These are phyloP conservation scores for Leptopilina drosophilae DNA, from an alignment of 2,888 invertebrate genomes.

Conservation along the genomic window DNA sequence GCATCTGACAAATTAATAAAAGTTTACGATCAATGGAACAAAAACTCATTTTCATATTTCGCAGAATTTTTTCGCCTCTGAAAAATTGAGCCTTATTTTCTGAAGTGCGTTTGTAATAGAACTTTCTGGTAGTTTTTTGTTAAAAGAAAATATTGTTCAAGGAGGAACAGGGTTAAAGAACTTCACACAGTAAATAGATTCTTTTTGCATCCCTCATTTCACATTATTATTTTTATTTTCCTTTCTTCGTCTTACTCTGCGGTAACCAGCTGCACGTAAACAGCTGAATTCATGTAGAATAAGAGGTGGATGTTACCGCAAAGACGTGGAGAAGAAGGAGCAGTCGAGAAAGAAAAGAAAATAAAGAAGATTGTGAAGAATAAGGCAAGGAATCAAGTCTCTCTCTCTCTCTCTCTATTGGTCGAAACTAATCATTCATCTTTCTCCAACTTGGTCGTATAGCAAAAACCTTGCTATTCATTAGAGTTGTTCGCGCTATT, in stretches of 20 bases:
- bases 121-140: not conserved
- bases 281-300: constrained; percentile 37
- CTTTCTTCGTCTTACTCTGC: constrained; percentile 23
- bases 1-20: no score
- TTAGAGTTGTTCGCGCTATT: constrained; percentile 73
- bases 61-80: no score
- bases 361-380: constrained; percentile 32
- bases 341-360: constrained; percentile 43
- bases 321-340: constrained; percentile 43
- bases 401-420: constrained; percentile 26
- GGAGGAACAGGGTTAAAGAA: constrained; percentile 1
- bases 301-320: constrained; percentile 53
- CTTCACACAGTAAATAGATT: constrained; percentile 19
- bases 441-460: constrained; percentile 44
- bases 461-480: constrained; percentile 72
- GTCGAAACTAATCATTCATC: constrained; percentile 15
- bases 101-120: not conserved
- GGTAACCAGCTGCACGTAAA: constrained; percentile 51
- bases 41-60: no score
- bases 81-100: no score
- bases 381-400: constrained; percentile 45
- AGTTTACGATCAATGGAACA: no score
- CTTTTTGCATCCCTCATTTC: constrained; percentile 28
- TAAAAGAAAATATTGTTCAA: constrained; percentile 4
- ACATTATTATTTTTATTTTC: constrained; percentile 36